These are phyloP conservation scores for Ornithorhynchus anatinus DNA, from an alignment of 2,113 vertebrate species.

Conservation along the genomic window DNA sequence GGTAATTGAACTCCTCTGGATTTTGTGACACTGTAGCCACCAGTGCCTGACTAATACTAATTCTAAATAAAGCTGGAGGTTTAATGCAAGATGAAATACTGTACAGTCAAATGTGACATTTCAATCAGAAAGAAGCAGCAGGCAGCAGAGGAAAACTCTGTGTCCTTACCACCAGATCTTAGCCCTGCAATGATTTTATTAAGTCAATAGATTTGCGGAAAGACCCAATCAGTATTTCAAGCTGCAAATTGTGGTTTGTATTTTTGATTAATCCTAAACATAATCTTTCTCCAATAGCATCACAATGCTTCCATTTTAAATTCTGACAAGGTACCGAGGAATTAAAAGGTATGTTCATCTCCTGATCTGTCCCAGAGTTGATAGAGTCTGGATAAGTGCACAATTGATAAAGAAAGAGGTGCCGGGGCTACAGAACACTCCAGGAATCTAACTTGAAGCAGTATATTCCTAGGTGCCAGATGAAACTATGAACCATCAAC, in stretches of 20 bases:
- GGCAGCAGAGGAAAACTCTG: neutral
- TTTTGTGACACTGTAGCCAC: conserved; percentile 31
- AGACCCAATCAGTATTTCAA: neutral
- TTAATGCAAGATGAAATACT: conserved; percentile 8
- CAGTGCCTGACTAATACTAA: conserved; percentile 37
- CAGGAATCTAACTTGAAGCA: no score
- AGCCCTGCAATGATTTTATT: no score
- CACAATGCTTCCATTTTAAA: neutral
- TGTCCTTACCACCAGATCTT: neutral
- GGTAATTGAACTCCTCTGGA: conserved; percentile 49
- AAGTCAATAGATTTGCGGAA: neutral
- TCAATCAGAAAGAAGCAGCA: neutral
- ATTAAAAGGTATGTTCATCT: neutral
- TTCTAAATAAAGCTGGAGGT: conserved; percentile 40
- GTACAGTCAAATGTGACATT: neutral
- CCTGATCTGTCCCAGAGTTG: no score
- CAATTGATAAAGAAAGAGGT: no score
- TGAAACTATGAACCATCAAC: no score
- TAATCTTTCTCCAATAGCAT: neutral
- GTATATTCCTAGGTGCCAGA: no score
- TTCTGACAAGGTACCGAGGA: neutral
- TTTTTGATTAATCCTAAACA: neutral
- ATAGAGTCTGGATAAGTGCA: no score
- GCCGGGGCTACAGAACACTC: no score
- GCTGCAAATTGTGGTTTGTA: neutral